Evolutionary conservation across 2,113 vertebrate genomes (phyloP).

Genomic region (Trachemys scripta): DNA sequence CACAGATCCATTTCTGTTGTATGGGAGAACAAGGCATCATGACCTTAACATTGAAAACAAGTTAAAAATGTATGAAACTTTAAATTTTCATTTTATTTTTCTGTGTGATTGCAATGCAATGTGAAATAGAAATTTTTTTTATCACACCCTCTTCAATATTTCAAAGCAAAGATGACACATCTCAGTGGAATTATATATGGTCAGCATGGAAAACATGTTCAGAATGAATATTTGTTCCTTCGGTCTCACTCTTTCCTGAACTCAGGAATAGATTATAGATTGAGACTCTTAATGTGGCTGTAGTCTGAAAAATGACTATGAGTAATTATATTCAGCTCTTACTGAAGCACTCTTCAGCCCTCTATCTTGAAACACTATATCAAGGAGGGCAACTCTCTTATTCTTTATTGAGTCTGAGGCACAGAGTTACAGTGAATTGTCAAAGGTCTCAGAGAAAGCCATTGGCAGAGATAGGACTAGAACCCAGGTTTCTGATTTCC

Average conservation of each 20-base stretch:
- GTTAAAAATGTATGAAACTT: slow-evolving; percentile 61
- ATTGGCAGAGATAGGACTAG: neutral
- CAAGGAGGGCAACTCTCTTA: neutral
- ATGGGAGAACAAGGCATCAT: neutral
- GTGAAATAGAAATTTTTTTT: slow-evolving; percentile 53
- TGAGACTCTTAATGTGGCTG: neutral
- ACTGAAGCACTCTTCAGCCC: neutral
- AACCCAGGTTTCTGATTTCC: slow-evolving; percentile 9
- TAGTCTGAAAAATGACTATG: neutral
- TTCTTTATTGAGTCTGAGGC: neutral
- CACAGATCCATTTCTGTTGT: slow-evolving; percentile 17
- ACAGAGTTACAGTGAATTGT: neutral
- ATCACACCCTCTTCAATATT: slow-evolving; percentile 66
- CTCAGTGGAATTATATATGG: slow-evolving; percentile 53
- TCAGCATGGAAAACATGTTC: slow-evolving; percentile 15
- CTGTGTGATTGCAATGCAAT: slow-evolving; percentile 47
- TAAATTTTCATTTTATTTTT: slow-evolving; percentile 41
- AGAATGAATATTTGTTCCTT: slow-evolving; percentile 27
- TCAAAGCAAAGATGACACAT: slow-evolving; percentile 54
- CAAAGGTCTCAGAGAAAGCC: neutral
- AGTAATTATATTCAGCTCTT: neutral
- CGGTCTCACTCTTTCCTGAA: slow-evolving; percentile 9
- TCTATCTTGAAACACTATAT: neutral
- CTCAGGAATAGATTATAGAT: neutral
- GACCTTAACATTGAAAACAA: slow-evolving; percentile 56